A percentile compares a stretch with the other conserved stretches of the same genome.
These are phyloP conservation scores for Malacosoma neustria DNA, from an alignment of 2,888 invertebrate genomes.

Conservation along the genomic window DNA sequence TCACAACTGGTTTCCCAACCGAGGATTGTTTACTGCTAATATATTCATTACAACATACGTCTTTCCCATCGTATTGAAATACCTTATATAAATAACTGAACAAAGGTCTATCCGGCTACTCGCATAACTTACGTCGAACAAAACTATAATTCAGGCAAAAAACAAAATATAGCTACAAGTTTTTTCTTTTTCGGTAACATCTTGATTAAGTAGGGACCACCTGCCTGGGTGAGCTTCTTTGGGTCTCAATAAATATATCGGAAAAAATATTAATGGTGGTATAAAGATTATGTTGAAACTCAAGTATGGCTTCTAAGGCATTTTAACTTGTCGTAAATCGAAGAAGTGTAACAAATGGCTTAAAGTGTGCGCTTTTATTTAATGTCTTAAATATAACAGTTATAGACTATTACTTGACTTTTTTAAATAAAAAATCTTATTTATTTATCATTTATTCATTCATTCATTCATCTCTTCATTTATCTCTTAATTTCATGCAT, in stretches of 20 bases:
- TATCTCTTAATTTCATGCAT: too few relatives aligned
- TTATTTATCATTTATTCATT: too few relatives aligned
- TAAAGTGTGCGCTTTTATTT: too few relatives aligned
- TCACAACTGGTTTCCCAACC: conserved; percentile 43
- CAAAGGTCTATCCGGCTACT: conserved; percentile 41
- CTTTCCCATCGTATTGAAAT: conserved; percentile 65
- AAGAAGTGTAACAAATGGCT: too few relatives aligned
- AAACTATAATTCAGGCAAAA: conserved; percentile 63
- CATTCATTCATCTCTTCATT: too few relatives aligned
- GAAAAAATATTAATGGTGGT: conserved; percentile 58
- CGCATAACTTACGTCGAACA: conserved; percentile 53
- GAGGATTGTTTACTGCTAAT: conserved; percentile 56
- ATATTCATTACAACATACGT: conserved; percentile 64
- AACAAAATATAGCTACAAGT: conserved; percentile 53
- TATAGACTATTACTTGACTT: too few relatives aligned
- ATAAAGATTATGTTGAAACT: conserved; percentile 63
- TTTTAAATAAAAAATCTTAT: too few relatives aligned
- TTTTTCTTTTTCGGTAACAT: conserved; percentile 67
- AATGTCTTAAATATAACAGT: too few relatives aligned
- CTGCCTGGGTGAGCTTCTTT: conserved; percentile 53
- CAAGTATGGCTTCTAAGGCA: conserved; percentile 46
- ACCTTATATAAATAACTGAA: conserved; percentile 59
- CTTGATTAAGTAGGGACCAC: conserved; percentile 74
- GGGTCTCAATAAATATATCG: conserved; percentile 60
- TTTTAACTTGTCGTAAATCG: conserved; percentile 40